Conservation (phyloP, 2,797 vertebrate species). For the Phrynocephalus guinanensis region DNA sequence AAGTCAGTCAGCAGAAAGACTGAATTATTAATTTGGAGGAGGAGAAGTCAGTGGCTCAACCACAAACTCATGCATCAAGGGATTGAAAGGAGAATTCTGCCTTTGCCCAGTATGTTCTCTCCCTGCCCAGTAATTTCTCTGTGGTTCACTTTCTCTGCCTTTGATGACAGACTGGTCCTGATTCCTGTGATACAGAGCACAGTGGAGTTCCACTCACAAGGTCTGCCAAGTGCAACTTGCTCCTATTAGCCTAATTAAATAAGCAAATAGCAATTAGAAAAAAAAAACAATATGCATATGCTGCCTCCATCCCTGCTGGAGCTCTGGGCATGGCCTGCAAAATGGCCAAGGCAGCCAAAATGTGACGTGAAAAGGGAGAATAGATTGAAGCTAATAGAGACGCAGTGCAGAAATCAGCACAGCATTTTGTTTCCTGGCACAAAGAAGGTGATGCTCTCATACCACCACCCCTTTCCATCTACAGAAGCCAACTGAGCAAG, state of each 20-base stretch:
- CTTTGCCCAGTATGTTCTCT: accelerated
- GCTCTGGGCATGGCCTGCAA: not conserved
- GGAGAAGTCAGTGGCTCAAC: not conserved
- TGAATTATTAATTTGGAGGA: not conserved
- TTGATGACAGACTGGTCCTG: not conserved
- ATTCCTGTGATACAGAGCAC: not conserved
- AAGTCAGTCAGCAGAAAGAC: no score
- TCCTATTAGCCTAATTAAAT: not conserved
- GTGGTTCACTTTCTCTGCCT: accelerated
- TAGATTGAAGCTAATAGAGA: not conserved
- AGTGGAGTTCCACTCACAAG: not conserved
- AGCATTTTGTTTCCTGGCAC: not conserved
- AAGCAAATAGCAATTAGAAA: not conserved
- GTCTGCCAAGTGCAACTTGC: not conserved
- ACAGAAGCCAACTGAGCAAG: no score
- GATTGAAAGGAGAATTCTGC: not conserved
- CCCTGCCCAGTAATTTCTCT: not conserved
- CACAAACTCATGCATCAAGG: not conserved
- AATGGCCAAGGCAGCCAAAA: not conserved
- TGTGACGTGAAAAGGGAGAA: not conserved
- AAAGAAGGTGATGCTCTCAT: not conserved
- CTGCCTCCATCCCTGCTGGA: constrained; percentile 34
- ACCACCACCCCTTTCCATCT: no score
- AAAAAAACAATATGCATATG: constrained; percentile 33
- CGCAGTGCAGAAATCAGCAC: not conserved